Evolutionary conservation across 2,797 vertebrate species (phyloP), one percentile per base, ranked within the genome.

Genomic region (Pterois miles): DNA sequence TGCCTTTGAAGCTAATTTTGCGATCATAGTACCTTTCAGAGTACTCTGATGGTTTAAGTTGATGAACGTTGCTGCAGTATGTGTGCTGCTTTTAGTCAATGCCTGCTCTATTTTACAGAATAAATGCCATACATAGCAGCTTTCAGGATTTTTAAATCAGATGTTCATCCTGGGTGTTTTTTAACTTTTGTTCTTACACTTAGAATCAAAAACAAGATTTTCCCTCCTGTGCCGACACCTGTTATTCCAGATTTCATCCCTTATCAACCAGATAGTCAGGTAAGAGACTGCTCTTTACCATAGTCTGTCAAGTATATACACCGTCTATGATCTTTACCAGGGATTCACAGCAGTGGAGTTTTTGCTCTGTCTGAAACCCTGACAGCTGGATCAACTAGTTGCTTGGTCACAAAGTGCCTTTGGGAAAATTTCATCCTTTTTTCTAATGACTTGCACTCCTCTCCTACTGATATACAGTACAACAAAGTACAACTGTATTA

Each of bases 141-240:
- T 67, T 38, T 54, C 14, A 68, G 9, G 36, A 3, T 57, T 22
- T 52, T 65, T 29, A 14, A 50, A 68, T 38, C 29, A 16, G n/a
- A 1, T 31, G 8, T 56, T 65, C 5, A 5, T 20, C 29, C 18
- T 57, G 4, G 2, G 12, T 33, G 5, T 63, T 29, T n/a, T 12
- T 69, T 20, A 54, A 1, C 34, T 79, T 7, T 27, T 78, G 7
- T 52, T 80, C 18, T 46, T 7, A 58, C 36, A 9, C 9, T 29
- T 43, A 94, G 94, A 83, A 63, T 91, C 18, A 82, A 84, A 88
- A 78, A 4, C 38, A 92, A 78, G 71, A 22, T 91, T 56, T 81
- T 87, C 8, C 92, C 91, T 66, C 89, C 91, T 3, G 86, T 95
- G 34, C 93, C 93, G 0, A 91, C 1, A 29, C 93, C 94, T 27